Conservation (phyloP, 2,113 vertebrate species). For the Piaya cayana region DNA sequence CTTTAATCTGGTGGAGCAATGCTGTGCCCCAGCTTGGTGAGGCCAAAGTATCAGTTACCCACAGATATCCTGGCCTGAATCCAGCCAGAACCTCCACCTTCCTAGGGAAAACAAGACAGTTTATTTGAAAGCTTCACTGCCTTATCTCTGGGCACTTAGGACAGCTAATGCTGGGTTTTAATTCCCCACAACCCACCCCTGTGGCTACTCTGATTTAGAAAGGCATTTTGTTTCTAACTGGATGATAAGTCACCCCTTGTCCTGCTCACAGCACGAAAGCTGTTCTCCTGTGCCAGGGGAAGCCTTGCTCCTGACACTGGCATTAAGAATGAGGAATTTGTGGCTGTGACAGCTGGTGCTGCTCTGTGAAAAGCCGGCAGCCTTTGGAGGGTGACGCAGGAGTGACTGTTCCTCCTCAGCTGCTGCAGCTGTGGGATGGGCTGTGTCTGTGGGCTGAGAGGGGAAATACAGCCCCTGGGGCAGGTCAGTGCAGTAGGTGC, state of each 20-base stretch:
- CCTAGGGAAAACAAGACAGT: background rate
- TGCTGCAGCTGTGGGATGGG: background rate
- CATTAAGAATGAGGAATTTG: background rate
- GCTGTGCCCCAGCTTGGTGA: background rate
- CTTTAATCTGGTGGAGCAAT: background rate
- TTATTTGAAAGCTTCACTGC: background rate
- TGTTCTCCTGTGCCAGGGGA: background rate
- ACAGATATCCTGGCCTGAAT: background rate
- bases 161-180: background rate
- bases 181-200: background rate
- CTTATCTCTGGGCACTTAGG: background rate
- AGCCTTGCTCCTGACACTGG: background rate
- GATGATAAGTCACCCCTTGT: background rate
- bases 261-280: background rate
- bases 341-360: accelerated
- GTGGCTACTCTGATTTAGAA: background rate
- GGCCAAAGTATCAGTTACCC: background rate
- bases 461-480: accelerated
- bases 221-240: background rate
- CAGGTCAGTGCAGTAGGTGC: background rate
- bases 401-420: accelerated
- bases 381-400: accelerated
- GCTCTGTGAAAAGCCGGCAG: accelerated
- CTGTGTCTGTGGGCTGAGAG: background rate
- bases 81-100: background rate